Percentiles rank a stretch among this genome's conserved stretches.
Evolutionary conservation across 2,113 vertebrate genomes (phyloP).

Genomic region (Scopus umbretta): DNA sequence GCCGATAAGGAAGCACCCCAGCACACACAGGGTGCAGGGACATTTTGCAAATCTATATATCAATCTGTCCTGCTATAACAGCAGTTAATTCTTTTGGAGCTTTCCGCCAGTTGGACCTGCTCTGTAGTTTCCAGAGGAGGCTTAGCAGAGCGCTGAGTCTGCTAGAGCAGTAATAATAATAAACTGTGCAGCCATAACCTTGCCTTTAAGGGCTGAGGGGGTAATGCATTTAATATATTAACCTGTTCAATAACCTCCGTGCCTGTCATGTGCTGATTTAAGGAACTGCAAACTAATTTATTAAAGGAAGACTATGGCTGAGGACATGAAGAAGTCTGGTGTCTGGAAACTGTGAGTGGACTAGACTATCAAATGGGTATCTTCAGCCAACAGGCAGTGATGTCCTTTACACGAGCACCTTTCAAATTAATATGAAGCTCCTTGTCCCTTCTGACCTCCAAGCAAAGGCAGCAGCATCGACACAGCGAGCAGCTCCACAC

Average conservation of each 20-base stretch:
- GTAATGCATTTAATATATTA: background rate
- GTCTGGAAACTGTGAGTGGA: slow-evolving; percentile 22
- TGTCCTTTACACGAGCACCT: background rate
- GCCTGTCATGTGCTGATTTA: slow-evolving; percentile 41
- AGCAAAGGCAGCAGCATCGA: background rate
- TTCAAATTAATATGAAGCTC: background rate
- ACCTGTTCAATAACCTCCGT: background rate
- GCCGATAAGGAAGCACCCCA: background rate
- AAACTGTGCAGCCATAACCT: background rate
- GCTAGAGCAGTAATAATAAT: background rate
- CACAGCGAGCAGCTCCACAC: background rate
- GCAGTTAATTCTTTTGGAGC: background rate
- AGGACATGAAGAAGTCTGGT: slow-evolving; percentile 4
- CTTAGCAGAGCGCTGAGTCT: background rate
- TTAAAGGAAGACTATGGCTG: background rate
- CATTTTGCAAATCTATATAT: background rate
- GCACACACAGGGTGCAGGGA: background rate
- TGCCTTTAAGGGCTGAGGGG: background rate
- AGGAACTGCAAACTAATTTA: slow-evolving; percentile 25
- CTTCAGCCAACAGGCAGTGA: background rate
- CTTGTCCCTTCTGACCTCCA: background rate
- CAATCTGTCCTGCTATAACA: background rate
- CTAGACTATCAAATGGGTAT: background rate
- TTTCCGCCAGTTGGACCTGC: background rate
- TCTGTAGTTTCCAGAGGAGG: background rate